Percentiles rank a stretch among this genome's conserved stretches.
Conservation (phyloP, 2,113 vertebrate genomes). For the Sterrhoptilus dennistouni region DNA sequence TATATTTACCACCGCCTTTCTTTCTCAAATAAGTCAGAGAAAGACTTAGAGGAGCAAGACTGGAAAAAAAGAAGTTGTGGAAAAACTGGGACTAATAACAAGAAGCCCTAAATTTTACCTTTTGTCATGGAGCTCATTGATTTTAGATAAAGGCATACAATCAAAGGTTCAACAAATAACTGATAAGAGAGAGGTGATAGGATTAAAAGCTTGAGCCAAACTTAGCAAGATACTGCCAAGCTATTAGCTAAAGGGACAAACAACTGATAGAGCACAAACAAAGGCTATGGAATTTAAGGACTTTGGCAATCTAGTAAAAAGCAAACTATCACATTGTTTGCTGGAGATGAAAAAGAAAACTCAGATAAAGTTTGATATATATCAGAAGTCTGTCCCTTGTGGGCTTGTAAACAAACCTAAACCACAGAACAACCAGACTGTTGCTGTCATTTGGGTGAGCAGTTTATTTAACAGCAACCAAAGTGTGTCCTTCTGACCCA, state of each 20-base stretch:
- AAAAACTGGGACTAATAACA: neutral
- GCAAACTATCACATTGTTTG: neutral
- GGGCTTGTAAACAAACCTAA: neutral
- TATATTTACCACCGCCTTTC: neutral
- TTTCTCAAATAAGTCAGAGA: neutral
- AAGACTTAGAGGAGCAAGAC: neutral
- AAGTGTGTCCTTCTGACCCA: neutral
- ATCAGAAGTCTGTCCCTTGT: neutral
- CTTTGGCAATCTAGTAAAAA: neutral
- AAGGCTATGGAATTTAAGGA: neutral
- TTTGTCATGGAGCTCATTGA: neutral
- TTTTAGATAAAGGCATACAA: neutral
- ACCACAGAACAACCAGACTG: neutral
- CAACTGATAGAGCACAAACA: neutral
- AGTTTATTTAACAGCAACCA: neutral
- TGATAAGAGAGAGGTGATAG: neutral
- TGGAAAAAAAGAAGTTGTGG: neutral
- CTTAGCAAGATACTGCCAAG: neutral
- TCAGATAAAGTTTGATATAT: neutral
- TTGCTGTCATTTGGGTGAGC: neutral
- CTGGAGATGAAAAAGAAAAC: neutral
- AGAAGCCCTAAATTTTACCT: neutral
- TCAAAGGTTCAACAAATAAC: neutral
- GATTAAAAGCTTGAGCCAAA: neutral
- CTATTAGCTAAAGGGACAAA: neutral